phyloP scores from a whole-genome alignment of 2,888 invertebrate genomes.

The Acleris laterana region DNA sequence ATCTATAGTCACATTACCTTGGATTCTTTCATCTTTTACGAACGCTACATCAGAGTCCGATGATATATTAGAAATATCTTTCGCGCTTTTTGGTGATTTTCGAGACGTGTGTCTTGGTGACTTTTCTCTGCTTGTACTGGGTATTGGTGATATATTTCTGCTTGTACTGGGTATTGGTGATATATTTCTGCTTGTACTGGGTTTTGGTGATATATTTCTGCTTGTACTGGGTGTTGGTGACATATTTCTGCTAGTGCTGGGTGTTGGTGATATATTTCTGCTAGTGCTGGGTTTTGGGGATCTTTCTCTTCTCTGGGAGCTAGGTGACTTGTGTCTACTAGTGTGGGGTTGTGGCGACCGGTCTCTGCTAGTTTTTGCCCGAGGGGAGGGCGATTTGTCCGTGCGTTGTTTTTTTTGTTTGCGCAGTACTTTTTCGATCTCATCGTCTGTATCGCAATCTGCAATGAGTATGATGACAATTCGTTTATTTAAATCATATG shows the following conservation, averaged over 20 bases:
- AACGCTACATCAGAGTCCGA: slow-evolving; percentile 32
- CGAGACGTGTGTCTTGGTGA: slow-evolving; percentile 9
- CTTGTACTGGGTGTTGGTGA: slow-evolving; percentile 6
- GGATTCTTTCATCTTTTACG: slow-evolving; percentile 35
- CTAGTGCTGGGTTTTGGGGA: no score
- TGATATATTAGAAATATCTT: slow-evolving; percentile 18
- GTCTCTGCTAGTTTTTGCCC: slow-evolving; percentile 2
- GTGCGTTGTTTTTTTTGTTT: slow-evolving; percentile 49
- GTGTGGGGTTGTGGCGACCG: slow-evolving; percentile 4
- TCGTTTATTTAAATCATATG: not conserved
- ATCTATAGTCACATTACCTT: slow-evolving; percentile 23
- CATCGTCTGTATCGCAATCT: slow-evolving; percentile 86
- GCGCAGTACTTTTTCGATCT: slow-evolving; percentile 78
- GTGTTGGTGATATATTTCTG: slow-evolving; percentile 16
- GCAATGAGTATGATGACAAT: slow-evolving; percentile 36
- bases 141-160: slow-evolving; percentile 7
- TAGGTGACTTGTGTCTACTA: slow-evolving; percentile 8
- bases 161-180: slow-evolving; percentile 18
- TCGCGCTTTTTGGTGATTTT: slow-evolving; percentile 8
- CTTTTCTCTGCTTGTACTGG: slow-evolving; percentile 7
- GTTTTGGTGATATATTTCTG: slow-evolving; percentile 12
- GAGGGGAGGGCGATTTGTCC: slow-evolving; percentile 11
- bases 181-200: slow-evolving; percentile 4
- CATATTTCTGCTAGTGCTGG: slow-evolving; percentile 6
- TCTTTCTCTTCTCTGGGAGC: not conserved